A percentile compares a stretch with the other conserved stretches of the same genome.
Evolutionary conservation across 2,888 invertebrate genomes (phyloP).

Genomic region (Nomada fabriciana): DNA sequence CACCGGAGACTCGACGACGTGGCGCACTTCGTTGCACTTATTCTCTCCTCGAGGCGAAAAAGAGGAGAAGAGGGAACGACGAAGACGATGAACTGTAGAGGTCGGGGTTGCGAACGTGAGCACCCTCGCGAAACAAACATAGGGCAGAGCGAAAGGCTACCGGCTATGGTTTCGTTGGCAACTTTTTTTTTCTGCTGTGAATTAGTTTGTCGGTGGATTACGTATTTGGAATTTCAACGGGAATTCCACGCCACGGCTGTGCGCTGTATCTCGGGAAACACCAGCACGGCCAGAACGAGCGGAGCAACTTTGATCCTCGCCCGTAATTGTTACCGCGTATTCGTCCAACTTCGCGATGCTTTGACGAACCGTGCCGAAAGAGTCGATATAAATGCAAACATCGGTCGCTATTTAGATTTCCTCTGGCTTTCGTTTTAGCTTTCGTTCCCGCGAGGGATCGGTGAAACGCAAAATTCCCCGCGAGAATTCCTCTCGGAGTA

Average conservation of each 20-base stretch:
- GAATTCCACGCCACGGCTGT: background rate
- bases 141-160: background rate
- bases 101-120: background rate
- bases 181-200: background rate
- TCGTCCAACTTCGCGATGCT: background rate
- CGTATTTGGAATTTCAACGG: no score
- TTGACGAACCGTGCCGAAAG: background rate
- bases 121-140: background rate
- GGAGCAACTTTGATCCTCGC: background rate
- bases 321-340: background rate
- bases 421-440: background rate
- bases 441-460: background rate
- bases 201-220: no score
- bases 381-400: background rate
- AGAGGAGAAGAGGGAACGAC: conserved; percentile 24
- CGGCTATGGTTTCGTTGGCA: background rate
- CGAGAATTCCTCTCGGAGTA: background rate
- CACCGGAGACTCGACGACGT: conserved; percentile 53
- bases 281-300: background rate
- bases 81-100: conserved; percentile 38
- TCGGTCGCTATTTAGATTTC: background rate
- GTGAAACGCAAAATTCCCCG: background rate
- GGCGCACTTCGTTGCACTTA: conserved; percentile 74
- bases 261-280: background rate
- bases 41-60: conserved; percentile 63